Evolutionary conservation across 1,140 invertebrate species (phyloP), one percentile per base, ranked within the genome.

Genomic region (Drosophila auraria): DNA sequence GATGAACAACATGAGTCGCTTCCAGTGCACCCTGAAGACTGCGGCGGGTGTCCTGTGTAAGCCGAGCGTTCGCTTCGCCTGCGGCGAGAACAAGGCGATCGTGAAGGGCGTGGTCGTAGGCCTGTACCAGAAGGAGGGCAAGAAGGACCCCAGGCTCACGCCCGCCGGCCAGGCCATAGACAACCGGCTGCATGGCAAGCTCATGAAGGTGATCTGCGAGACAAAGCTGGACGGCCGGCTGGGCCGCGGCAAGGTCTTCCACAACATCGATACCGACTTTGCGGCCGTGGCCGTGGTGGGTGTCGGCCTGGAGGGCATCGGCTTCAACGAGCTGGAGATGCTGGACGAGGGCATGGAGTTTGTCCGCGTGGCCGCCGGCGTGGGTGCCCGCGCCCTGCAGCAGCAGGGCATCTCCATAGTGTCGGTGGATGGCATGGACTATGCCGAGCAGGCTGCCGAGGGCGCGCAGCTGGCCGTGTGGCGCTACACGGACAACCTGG

Each of bases 381-480:
- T 94, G 1, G 94, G 94, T 1, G 94, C 95, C 0, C 93, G 91
- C 60, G 93, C 94, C 2, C 83, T 97, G 27, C 93, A 94, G 51
- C 82, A 94, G 33, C 91, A 95, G 59, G 94, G 94, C 0, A 94
- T 96, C 14, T 93, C 90, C 12, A 60, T 93, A 2, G 94, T 97
- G 15, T 79, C 94, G 14, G 94, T 97, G 1, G 96, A 97, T 87
- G 94, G 94, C 2, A 96, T 96, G 93, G 95, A 95, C 30, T 94
- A 96, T 91, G 94, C 95, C 5, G 95, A 96, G 93, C 96, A 96
- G 59, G 95, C 96, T 15, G 96, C 96, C 2, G 96, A 97, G 93
- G 96, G 96, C 1, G 94, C 94, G 4, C 81, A 93, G 17, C 92
- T 97, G 40, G 94, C 94, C 17, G 82, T 95, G 2, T 96, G 94